These are phyloP conservation scores for Mimas tiliae DNA, from an alignment of 2,888 invertebrate genomes.

Conservation along the genomic window DNA sequence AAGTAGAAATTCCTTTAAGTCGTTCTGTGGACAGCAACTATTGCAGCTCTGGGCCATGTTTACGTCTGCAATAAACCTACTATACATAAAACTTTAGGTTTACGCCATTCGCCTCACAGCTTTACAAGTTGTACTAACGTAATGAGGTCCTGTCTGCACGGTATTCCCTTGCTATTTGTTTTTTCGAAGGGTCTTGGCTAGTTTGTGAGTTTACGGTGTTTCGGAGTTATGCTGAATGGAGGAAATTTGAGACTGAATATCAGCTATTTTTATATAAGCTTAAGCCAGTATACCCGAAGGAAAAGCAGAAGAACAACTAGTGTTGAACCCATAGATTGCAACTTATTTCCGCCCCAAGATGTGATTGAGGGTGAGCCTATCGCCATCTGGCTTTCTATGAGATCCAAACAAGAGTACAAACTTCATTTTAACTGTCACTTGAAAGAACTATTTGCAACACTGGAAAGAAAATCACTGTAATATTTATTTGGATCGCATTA, in stretches of 20 bases:
- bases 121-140: conserved; percentile 44
- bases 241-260: not conserved
- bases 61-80: conserved; percentile 52
- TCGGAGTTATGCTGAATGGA: not conserved
- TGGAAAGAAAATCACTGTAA: too few species aligned
- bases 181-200: not conserved
- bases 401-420: too few species aligned
- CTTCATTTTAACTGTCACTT: too few species aligned
- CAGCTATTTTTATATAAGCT: too few species aligned
- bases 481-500: too few species aligned
- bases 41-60: conserved; percentile 12
- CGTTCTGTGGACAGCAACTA: conserved; percentile 13
- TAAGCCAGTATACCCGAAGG: too few species aligned
- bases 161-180: not conserved
- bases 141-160: conserved; percentile 39
- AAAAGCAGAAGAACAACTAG: too few species aligned
- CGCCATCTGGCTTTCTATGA: too few species aligned
- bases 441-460: too few species aligned
- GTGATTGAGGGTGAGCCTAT: too few species aligned
- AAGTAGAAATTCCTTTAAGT: not conserved
- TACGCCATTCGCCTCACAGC: conserved; percentile 47
- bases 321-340: too few species aligned
- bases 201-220: not conserved
- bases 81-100: conserved; percentile 63
- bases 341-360: too few species aligned